phyloP scores from a whole-genome alignment of 2,797 vertebrate genomes.

The Enteromius paludinosus region DNA sequence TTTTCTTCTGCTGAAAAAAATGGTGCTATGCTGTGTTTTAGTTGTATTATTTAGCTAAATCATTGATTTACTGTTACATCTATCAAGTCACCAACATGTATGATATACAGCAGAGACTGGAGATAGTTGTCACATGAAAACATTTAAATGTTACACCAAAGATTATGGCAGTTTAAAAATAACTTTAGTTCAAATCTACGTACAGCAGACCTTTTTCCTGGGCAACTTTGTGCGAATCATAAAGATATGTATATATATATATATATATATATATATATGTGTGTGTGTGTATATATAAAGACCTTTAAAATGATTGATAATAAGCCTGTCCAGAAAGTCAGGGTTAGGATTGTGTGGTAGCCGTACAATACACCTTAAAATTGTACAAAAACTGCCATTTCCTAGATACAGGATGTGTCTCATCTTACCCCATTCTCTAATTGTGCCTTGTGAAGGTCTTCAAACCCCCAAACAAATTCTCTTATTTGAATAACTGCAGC shows the following conservation, averaged over 20 bases:
- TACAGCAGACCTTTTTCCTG: neutral
- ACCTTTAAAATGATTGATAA: neutral
- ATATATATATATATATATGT: no score
- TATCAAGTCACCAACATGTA: neutral
- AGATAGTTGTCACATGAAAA: neutral
- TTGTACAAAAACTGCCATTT: neutral
- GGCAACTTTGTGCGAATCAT: neutral
- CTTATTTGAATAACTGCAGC: neutral
- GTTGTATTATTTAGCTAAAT: neutral
- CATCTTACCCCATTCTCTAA: neutral
- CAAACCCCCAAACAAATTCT: neutral
- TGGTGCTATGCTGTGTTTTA: neutral
- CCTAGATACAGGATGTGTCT: neutral
- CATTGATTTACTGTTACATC: neutral
- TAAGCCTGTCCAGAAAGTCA: neutral
- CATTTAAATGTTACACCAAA: neutral
- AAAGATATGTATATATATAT: neutral
- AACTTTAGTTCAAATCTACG: neutral
- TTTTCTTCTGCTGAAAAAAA: neutral
- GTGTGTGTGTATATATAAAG: no score
- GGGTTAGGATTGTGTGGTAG: neutral
- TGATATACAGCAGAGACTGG: neutral
- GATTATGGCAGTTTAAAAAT: neutral
- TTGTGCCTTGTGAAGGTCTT: constrained; percentile 27
- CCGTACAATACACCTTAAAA: neutral